Evolutionary conservation across 2,797 vertebrate species (phyloP), one percentile per base, ranked within the genome.

Genomic region (Alauda arvensis): DNA sequence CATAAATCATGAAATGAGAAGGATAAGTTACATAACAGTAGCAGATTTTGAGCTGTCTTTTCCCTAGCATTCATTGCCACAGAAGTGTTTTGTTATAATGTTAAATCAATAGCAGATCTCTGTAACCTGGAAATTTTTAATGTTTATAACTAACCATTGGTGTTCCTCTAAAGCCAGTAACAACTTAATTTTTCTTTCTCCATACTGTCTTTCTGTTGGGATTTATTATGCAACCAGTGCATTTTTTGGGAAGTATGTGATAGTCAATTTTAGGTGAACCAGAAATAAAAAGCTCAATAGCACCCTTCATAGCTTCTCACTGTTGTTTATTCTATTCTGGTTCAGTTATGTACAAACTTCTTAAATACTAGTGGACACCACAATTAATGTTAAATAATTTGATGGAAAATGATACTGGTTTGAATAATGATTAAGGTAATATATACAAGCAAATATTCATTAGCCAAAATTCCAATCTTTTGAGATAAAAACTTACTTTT

Each of bases 1-100:
- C 88, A 95, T 95, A 95, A 96, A 95, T 95, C 91, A 95, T 93
- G 81, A 79, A 82, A 87, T 80, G 51, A 91, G 93, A 94, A 85
- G 61, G 67, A 26, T 87, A 57, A 77, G 65, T 94, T 95, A 79
- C 23, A 3, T 89, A 92, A 86, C 91, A 56, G 94, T 94, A 92
- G 90, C 71, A 82, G 62, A 65, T 83, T 87, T 92, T 95, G 62
- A 81, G 85, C 83, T 89, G 9, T 86, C 62, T 65, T 74, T 29
- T 85, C 74, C 77, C 80, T 83, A 88, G 26, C 49, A 52, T 68
- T 89, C 72, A 56, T 37, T 90, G 62, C 61, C 55, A 49, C 49
- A 39, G 10, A 75, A 77, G 28, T 51, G 40, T 77, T 90, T 89
- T 80, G 66, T 13, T 76, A 31, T 39, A 56, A 59, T 70, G 52